These are phyloP conservation scores for Nymphalis polychloros DNA, from an alignment of 2,888 invertebrate genomes.

Conservation along the genomic window DNA sequence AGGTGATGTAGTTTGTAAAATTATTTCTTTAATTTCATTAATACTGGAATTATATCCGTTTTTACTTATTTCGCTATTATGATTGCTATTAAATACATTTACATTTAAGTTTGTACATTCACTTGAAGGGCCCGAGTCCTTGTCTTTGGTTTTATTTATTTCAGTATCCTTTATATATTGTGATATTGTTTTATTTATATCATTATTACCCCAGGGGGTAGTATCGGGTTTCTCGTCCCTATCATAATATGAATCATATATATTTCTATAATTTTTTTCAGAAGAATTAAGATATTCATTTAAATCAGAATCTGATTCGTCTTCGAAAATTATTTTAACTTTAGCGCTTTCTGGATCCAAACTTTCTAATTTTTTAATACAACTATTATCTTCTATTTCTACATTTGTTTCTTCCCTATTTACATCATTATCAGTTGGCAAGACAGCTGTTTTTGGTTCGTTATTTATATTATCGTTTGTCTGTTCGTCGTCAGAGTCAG, in stretches of 20 bases:
- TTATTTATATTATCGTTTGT: not conserved
- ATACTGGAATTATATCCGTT: not conserved
- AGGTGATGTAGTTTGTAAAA: not conserved
- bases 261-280: not conserved
- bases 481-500: not conserved
- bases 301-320: constrained; percentile 2
- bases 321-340: constrained; percentile 15
- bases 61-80: too few relatives aligned
- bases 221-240: not conserved
- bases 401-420: too few relatives aligned
- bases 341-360: constrained; percentile 9
- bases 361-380: constrained; percentile 1
- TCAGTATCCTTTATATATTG: not conserved
- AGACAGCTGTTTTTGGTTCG: not conserved
- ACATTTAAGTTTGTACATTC: not conserved
- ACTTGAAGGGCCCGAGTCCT: not conserved
- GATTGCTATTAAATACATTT: too few relatives aligned
- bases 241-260: not conserved
- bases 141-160: not conserved
- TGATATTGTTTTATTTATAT: not conserved
- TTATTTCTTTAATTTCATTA: not conserved
- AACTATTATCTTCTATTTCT: not conserved
- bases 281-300: not conserved
- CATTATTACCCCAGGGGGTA: not conserved
- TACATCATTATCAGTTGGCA: too few relatives aligned